Base-by-base conservation (phyloP, 2,797 vertebrate genomes). In the Sternotherus odoratus region DNA sequence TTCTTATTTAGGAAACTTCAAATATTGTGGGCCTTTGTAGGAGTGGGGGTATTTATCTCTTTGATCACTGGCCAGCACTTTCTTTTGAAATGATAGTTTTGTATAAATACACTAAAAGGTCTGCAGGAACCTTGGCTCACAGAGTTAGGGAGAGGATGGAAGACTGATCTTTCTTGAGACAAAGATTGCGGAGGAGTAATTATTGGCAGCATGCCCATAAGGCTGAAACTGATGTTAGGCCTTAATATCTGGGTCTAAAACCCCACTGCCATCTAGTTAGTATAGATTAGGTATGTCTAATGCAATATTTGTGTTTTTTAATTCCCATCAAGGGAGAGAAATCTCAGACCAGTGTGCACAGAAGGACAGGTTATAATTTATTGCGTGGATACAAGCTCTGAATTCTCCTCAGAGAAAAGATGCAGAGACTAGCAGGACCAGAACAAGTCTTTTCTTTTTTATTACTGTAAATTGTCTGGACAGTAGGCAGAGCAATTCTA, bases 81-180 rank as follows among this genome's bases (percentile, higher is more conserved):
- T 85, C 80, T 94, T 95, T 92, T 96, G 51, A 96, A 97, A 97
- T 26, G 79, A 46, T 86, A 77, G 91, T 97, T 78, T 95, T 97
- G 48, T 95, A 74, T 91, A 96, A 96, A 94, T 86, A 84, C 46
- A 54, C 66, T 33, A 85, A 83, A 95, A 94, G 6, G 36, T 57
- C 77, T 95, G 79, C 53, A 87, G 77, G 77, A 74, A 84, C 74
- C 93, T 90, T 92, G 82, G 36, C 85, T 81, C 82, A 81, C 86
- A 86, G 77, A 94, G 24, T 12, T 12, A 77, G 48, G 11, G 12
- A 92, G 63, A 92, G 77, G 85, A 86, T 6, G 57, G 78, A 90
- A 57, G 56, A 69, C 5, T 30, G 30, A 50, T 84, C 21, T 91
- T 94, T 92, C 33, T 28, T 69, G 60, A 93, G 83, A 94, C 6